Percentiles rank a stretch among this genome's conserved stretches.
Evolutionary conservation across 2,113 vertebrate genomes (phyloP).

Genomic region (Hippocampus barbouri): DNA sequence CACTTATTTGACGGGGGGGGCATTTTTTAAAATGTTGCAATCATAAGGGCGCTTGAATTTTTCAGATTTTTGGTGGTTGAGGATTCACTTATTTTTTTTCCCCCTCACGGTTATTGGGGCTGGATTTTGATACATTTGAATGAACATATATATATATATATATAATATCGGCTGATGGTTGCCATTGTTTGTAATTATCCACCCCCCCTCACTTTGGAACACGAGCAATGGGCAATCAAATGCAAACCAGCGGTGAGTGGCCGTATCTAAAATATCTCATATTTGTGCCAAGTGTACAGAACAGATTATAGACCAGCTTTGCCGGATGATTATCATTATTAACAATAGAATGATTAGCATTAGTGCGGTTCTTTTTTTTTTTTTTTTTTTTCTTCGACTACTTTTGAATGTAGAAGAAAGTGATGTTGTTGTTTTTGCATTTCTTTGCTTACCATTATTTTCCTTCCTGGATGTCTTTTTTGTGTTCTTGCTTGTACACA

Average conservation of each 20-base stretch:
- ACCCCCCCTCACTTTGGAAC: neutral
- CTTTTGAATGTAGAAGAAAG: constrained; percentile 69
- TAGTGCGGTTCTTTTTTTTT: constrained; percentile 62
- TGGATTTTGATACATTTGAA: no score
- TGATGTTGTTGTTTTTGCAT: constrained; percentile 61
- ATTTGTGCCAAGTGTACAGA: constrained; percentile 72
- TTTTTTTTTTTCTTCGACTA: constrained; percentile 53
- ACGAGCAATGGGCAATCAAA: constrained; percentile 13
- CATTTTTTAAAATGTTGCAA: no score
- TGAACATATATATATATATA: no score
- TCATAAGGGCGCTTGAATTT: no score
- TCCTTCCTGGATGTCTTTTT: constrained; percentile 59
- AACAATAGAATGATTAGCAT: constrained; percentile 44
- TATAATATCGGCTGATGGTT: neutral
- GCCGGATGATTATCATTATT: neutral
- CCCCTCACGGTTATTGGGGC: no score
- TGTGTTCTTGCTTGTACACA: constrained; percentile 57
- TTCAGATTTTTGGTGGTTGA: no score
- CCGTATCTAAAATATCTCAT: constrained; percentile 47
- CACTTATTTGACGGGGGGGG: no score
- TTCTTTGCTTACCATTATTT: constrained; percentile 53
- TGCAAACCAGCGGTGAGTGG: neutral
- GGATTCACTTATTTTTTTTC: no score
- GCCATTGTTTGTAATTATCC: neutral
- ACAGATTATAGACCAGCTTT: constrained; percentile 63